Conservation (phyloP, 2,888 invertebrate species). For the Meliscaeva auricollis region DNA sequence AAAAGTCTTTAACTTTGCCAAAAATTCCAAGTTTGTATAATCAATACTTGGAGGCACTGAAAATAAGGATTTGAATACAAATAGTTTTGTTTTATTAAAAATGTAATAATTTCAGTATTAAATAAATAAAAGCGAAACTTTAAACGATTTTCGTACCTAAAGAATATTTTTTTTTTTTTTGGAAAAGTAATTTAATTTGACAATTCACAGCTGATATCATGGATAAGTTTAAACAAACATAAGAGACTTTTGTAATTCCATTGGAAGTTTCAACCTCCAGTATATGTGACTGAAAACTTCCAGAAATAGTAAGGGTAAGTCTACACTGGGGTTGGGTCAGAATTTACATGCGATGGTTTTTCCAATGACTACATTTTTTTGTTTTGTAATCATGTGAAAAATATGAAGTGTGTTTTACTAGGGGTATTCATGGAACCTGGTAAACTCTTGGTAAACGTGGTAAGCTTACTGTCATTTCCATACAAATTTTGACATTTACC, state of each 20-base stretch:
- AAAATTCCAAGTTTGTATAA: background rate
- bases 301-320: too few relatives aligned
- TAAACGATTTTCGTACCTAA: background rate
- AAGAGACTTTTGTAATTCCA: background rate
- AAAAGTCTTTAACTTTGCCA: background rate
- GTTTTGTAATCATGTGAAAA: too few relatives aligned
- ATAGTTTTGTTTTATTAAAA: background rate
- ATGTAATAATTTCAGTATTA: background rate
- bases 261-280: background rate
- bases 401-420: too few relatives aligned
- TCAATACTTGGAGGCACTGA: slow-evolving; percentile 4
- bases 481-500: too few relatives aligned
- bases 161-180: slow-evolving; percentile 2
- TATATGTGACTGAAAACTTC: background rate
- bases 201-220: slow-evolving; percentile 33
- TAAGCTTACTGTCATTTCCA: too few relatives aligned
- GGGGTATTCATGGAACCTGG: too few relatives aligned
- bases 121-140: background rate
- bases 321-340: too few relatives aligned
- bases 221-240: background rate
- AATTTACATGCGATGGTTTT: too few relatives aligned
- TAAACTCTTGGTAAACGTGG: too few relatives aligned
- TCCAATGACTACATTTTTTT: too few relatives aligned
- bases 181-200: background rate
- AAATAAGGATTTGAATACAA: background rate